Evolutionary conservation across 2,888 invertebrate genomes (phyloP), one percentile per base, ranked within the genome.

Genomic region (Bellardia pandia): DNA sequence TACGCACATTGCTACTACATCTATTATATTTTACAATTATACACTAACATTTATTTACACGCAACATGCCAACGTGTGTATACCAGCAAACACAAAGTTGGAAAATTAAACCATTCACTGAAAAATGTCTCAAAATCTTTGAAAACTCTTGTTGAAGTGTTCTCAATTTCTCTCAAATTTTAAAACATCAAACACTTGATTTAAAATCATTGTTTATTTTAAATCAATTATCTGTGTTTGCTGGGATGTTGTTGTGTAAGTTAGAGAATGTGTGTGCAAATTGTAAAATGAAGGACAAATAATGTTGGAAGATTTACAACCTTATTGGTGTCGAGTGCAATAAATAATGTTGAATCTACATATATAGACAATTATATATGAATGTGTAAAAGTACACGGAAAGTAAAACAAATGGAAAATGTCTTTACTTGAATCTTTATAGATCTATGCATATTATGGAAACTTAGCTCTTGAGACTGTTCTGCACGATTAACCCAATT

Each of bases 281-380:
- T 68, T 64, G n/a, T 37, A 69, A 75, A 82, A 78, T 64, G 78
- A 82, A 82, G 86, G 82, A 82, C 77, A 86, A 81, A 86, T 82
- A 86, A 74, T 82, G 68, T 68, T 81, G 77, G 72, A 86, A 86
- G 86, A 86, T 86, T 86, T 86, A 86, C 86, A 86, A 75, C 82
- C 77, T 78, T 82, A 78, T 82, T 82, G 86, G 86, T 86, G 82
- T 86, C 86, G 86, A 86, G 86, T 75, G 86, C 81, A 82, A 82
- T 86, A 86, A 86, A 86, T 86, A 78, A 86, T 77, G 78, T 42
- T 64, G 66, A 48, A 69, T 75, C 75, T 72, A 42, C 62, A 86
- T 82, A 66, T 82, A 66, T 78, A 53, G 9, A 82, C 66, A 81
- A 53, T 60, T n/a, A 53, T 33, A 53, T 42, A 33, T n/a, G 77